Conservation (phyloP, 2,797 vertebrate genomes). For the Florisuga fusca region DNA sequence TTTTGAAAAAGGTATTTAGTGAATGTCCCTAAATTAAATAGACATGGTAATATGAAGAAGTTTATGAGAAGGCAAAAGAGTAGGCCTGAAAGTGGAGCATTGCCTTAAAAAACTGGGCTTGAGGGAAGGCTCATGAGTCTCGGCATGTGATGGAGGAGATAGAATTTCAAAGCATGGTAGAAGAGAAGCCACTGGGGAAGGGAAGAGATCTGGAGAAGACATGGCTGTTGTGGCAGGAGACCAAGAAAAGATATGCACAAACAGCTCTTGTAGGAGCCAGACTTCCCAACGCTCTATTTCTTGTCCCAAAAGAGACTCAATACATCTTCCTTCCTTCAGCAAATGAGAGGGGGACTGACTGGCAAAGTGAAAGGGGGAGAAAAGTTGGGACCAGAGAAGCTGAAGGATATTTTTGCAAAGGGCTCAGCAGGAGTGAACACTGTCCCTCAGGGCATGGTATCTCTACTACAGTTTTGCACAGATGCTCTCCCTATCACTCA, state of each 20-base stretch:
- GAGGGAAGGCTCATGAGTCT: not conserved
- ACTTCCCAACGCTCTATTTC: not conserved
- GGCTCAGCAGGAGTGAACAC: not conserved
- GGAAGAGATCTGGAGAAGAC: not conserved
- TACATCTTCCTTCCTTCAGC: not conserved
- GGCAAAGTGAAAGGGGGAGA: not conserved
- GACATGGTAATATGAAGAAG: not conserved
- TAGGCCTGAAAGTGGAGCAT: not conserved
- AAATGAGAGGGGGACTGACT: not conserved
- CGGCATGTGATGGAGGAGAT: not conserved
- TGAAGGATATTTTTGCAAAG: not conserved
- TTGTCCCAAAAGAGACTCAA: not conserved
- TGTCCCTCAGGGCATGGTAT: not conserved
- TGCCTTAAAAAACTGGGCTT: not conserved
- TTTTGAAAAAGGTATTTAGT: not conserved
- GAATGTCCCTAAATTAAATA: not conserved
- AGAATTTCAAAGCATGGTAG: not conserved
- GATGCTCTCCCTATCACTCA: slow-evolving; percentile 20
- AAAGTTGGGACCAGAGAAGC: not conserved
- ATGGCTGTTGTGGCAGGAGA: not conserved
- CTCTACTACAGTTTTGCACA: not conserved
- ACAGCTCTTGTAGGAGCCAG: not conserved
- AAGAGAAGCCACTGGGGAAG: not conserved
- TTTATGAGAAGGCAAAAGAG: not conserved
- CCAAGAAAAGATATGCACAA: not conserved